phyloP scores from a whole-genome alignment of 2,113 vertebrate species.

The Ivindomyrus marchei region DNA sequence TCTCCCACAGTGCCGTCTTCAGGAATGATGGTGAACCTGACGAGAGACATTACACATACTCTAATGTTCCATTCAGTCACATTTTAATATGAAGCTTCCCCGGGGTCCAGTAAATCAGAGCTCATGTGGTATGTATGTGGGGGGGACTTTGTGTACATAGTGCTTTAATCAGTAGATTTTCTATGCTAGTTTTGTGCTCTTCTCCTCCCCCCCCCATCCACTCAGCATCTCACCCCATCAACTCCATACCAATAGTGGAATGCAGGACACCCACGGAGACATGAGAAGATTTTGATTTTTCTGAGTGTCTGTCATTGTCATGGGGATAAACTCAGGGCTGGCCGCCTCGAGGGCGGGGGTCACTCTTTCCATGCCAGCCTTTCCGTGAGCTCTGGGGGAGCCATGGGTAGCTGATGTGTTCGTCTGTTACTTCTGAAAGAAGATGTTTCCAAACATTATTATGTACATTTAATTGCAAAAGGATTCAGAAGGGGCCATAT shows the following conservation, averaged over 20 bases:
- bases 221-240: slow-evolving; percentile 1
- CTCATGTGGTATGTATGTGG: too few relatives aligned
- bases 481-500: neutral
- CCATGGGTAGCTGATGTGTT: neutral
- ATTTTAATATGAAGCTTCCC: too few relatives aligned
- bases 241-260: neutral
- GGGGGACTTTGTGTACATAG: too few relatives aligned
- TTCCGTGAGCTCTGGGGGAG: neutral
- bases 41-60: too few relatives aligned
- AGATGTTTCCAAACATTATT: neutral
- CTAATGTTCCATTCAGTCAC: too few relatives aligned
- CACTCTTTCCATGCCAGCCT: neutral
- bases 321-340: neutral
- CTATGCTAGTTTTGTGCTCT: too few relatives aligned
- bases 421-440: neutral
- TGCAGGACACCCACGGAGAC: neutral
- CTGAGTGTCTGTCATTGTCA: neutral
- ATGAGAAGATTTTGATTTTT: neutral
- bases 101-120: too few relatives aligned
- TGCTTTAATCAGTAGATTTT: too few relatives aligned
- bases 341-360: neutral
- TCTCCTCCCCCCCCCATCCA: neutral
- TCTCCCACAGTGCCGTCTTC: too few relatives aligned
- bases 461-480: neutral
- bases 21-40: too few relatives aligned